These are phyloP conservation scores for Heliconius aoede DNA, from an alignment of 2,888 invertebrate genomes.

Conservation along the genomic window DNA sequence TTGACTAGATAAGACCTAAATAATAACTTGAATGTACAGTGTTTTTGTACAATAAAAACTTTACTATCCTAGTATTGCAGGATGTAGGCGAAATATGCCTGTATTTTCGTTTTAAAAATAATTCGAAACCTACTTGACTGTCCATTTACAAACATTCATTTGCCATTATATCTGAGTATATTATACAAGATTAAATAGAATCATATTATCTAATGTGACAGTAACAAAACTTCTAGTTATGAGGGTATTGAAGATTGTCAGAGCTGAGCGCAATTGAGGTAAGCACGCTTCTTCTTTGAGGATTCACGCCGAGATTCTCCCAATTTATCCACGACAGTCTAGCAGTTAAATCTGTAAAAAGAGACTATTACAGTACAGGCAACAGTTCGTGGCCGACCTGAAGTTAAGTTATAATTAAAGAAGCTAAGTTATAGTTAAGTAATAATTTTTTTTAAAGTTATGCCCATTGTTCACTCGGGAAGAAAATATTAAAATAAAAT, in stretches of 20 bases:
- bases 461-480: too few relatives aligned
- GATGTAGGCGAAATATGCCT: not conserved
- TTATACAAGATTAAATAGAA: not conserved
- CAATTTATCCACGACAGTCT: conserved; percentile 99
- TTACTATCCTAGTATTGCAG: conserved; percentile 14
- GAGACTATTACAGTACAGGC: too few relatives aligned
- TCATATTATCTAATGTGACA: not conserved
- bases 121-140: not conserved
- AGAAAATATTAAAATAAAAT: too few relatives aligned
- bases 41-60: not conserved
- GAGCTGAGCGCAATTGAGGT: conserved; percentile 91
- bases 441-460: too few relatives aligned
- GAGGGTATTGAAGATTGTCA: conserved; percentile 83
- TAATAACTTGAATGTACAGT: not conserved
- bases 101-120: not conserved
- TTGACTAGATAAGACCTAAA: conserved; percentile 2
- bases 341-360: conserved; percentile 93
- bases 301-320: conserved; percentile 98
- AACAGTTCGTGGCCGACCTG: too few relatives aligned
- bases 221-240: conserved; percentile 54
- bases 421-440: too few relatives aligned
- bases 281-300: conserved; percentile 91
- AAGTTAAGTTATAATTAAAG: too few relatives aligned
- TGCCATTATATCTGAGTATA: not conserved
- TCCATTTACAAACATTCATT: not conserved